Base-by-base conservation (phyloP, 2,888 invertebrate genomes). In the Cosmia trapezina region DNA sequence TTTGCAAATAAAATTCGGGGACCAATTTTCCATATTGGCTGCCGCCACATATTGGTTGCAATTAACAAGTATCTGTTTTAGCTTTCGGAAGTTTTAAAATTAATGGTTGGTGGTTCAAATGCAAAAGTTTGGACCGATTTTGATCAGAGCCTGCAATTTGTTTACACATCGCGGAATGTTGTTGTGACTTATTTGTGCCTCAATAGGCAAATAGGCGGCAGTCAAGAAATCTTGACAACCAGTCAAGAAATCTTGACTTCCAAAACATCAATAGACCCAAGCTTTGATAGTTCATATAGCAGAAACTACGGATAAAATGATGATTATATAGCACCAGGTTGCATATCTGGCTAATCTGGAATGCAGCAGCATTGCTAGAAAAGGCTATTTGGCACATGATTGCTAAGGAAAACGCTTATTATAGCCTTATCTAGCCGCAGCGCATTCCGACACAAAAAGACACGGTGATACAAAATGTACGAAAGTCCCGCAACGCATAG, bases 1-100 rank as follows among this genome's bases (percentile, higher is more conserved):
- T 83, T 81, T 63, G 45, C 33, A 77, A 66, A 78, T 57, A 74
- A 54, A 74, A 61, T 70, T 60, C 11, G 9, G 22, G 6, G 1
- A 28, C 17, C 33, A 57, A 60, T 60, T 70, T 82, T 41, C 22
- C 37, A 57, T 14, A 63, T 43, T 33, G 43, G 37, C 12, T 28
- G 22, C 4, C 6, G 17, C 12, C 41, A 28, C 71, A 41, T 63
- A 70, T 76, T 70, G 56, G 22, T n/a, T 37, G 3, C 56, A 67
- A 75, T 73, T 69, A 76, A 56, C 51, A 19, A 60, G 45, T 53
- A 41, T 72, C 19, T 22, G 49, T 61, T 79, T 56, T 73, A 79
- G 49, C 7, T 51, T n/a, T 45, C 49, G 17, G n/a, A 2, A 19
- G 41, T 28, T 41, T 45, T 54, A 22, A 47, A 22, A 53, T 41